Conservation (phyloP, 1,140 invertebrate genomes). For the Pararge aegeria region DNA sequence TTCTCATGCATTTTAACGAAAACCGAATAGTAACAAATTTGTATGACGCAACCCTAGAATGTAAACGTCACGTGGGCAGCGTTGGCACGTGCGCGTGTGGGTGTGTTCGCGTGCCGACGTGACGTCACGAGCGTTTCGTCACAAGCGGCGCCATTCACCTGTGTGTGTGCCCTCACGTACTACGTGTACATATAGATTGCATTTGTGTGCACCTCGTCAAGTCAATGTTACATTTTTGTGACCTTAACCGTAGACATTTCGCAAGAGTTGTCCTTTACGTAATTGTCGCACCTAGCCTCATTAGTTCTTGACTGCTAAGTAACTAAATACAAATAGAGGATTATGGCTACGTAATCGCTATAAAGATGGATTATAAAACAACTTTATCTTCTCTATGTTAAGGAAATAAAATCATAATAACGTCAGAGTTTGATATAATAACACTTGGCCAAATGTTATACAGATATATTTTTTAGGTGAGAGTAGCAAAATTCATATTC, state of each 20-base stretch:
- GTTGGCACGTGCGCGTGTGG: conserved; percentile 39
- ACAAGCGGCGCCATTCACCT: conserved; percentile 32
- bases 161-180: conserved; percentile 26
- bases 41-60: neutral
- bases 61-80: conserved; percentile 56
- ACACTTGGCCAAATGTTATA: no score
- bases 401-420: no score
- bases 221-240: conserved; percentile 76
- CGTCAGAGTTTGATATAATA: no score
- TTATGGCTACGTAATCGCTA: neutral
- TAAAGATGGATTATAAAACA: neutral
- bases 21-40: neutral
- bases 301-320: conserved; percentile 12
- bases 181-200: neutral
- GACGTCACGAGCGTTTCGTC: conserved; percentile 69
- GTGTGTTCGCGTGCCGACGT: conserved; percentile 66
- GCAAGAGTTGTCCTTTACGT: conserved; percentile 62
- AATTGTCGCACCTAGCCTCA: conserved; percentile 38
- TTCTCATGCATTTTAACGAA: no score
- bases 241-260: conserved; percentile 72
- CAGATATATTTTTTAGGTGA: no score
- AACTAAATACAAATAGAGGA: neutral
- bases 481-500: no score
- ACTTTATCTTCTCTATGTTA: no score
- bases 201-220: conserved; percentile 57